Evolutionary conservation across 1,140 invertebrate species (phyloP), one percentile per base, ranked within the genome.

Genomic region (Eueides isabella): DNA sequence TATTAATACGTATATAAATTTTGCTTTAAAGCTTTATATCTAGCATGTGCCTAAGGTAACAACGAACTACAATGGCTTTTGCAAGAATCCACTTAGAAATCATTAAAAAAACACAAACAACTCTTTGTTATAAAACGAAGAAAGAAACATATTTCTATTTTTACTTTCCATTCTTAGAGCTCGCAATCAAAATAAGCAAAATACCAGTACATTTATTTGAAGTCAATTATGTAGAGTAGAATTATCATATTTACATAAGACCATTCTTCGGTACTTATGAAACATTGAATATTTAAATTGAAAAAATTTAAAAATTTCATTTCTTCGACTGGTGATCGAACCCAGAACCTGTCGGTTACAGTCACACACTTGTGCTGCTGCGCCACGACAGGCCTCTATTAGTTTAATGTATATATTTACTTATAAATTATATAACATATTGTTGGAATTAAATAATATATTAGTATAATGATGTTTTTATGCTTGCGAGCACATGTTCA

Each of bases 71-170:
- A 55, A 55, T 55, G n/a, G 48, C 19, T 55, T 23, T n/a, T 55
- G 48, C 23, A 26, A 23, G 19, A 55, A 55, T 55, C 48, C 48
- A 12, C 48, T 55, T 26, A 12, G 23, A 55, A 55, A 55, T 55
- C 48, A 55, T 55, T 55, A 55, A 55, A 55, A 44, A 55, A 55
- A 55, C n/a, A 55, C 48, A 19, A 26, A 55, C 19, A 55, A 55
- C 48, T 55, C 48, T 55, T 55, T 55, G 48, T 55, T 55, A 5
- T 26, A 12, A 26, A 55, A 26, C 48, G n/a, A 55, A 55, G 48
- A 26, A 55, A 55, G 48, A 55, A 55, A 55, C 9, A 55, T 55
- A 55, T 55, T 55, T 55, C 23, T 55, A 23, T 55, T 55, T 55
- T 23, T 55, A 55, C 23, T 55, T 23, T 55, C 19, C 3, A 11